Percentiles rank a stretch among this genome's conserved stretches.
phyloP scores from a whole-genome alignment of 2,888 invertebrate species.

The Eupithecia subfuscata region DNA sequence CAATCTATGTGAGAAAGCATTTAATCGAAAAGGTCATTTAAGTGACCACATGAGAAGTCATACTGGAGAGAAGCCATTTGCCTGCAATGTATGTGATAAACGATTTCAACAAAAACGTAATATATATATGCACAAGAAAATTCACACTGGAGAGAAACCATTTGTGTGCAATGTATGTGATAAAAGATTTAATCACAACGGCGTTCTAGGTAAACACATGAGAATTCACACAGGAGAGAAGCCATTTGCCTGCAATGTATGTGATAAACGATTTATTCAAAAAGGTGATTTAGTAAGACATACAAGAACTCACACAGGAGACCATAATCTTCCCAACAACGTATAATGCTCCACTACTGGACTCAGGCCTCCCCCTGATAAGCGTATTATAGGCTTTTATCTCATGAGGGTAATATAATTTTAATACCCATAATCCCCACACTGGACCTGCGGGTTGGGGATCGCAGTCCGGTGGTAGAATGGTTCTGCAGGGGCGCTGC shows the following conservation, averaged over 20 bases:
- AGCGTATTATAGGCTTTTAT: no score
- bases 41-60: not conserved
- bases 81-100: not conserved
- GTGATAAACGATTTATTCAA: slow-evolving; percentile 2
- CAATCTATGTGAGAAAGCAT: not conserved
- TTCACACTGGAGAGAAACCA: slow-evolving; percentile 1
- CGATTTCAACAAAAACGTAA: not conserved
- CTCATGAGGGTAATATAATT: no score
- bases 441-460: no score
- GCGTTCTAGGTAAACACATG: slow-evolving; percentile 1
- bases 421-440: no score
- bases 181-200: not conserved
- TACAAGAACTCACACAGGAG: not conserved
- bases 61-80: not conserved
- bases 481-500: no score
- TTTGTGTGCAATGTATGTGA: not conserved
- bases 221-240: not conserved
- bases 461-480: no score
- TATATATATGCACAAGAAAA: not conserved
- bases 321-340: no score
- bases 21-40: not conserved
- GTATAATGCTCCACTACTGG: no score
- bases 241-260: not conserved
- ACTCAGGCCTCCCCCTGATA: no score
- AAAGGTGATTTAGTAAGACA: not conserved